Evolutionary conservation across 2,797 vertebrate species (phyloP).

Genomic region (Etheostoma nigrum): DNA sequence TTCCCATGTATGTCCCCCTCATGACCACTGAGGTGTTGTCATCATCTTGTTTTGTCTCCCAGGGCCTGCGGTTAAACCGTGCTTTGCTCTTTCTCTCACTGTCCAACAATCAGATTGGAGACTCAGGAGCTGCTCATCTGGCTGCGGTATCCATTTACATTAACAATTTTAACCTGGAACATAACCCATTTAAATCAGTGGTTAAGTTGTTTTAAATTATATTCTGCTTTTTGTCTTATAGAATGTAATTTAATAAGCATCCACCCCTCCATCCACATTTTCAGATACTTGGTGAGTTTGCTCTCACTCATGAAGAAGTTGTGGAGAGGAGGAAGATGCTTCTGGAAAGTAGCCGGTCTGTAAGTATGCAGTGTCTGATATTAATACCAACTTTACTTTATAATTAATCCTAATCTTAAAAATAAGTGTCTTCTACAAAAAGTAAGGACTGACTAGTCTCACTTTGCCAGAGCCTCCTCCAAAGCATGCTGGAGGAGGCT

Average conservation of each 20-base stretch:
- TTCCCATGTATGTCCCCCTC: neutral
- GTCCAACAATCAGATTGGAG: slow-evolving; percentile 88
- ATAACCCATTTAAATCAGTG: slow-evolving; percentile 50
- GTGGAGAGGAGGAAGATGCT: slow-evolving; percentile 87
- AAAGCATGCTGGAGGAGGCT: too few relatives aligned
- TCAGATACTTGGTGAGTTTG: slow-evolving; percentile 87
- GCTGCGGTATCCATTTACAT: slow-evolving; percentile 70
- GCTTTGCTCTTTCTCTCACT: slow-evolving; percentile 88
- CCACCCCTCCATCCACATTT: slow-evolving; percentile 7
- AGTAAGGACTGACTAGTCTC: too few relatives aligned
- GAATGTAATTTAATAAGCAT: slow-evolving; percentile 33
- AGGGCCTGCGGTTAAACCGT: slow-evolving; percentile 91
- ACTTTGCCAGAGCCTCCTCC: too few relatives aligned
- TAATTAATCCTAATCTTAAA: neutral
- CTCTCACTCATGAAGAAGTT: slow-evolving; percentile 87
- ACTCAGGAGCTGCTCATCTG: slow-evolving; percentile 85
- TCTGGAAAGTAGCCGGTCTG: slow-evolving; percentile 67
- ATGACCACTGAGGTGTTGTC: slow-evolving; percentile 3
- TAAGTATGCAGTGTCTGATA: slow-evolving; percentile 48
- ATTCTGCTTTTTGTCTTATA: slow-evolving; percentile 38
- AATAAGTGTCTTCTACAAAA: neutral
- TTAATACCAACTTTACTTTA: neutral
- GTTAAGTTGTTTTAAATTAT: slow-evolving; percentile 50
- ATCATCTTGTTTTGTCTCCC: slow-evolving; percentile 34
- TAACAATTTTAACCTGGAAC: slow-evolving; percentile 23